Evolutionary conservation across 2,888 invertebrate genomes (phyloP).

Genomic region (Stratiomys singularior): DNA sequence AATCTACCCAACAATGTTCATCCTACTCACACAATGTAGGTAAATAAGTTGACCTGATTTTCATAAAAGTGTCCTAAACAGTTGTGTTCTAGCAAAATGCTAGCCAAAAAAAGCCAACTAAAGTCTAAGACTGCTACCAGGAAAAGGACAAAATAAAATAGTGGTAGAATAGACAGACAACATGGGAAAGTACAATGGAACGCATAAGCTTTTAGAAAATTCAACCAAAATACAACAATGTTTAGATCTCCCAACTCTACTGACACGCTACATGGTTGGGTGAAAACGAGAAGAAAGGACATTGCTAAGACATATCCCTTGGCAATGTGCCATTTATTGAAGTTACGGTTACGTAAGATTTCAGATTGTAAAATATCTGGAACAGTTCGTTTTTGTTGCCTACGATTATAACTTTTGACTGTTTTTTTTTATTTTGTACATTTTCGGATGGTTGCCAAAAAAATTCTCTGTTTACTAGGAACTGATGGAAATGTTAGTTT

Average conservation of each 20-base stretch:
- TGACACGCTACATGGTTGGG: slow-evolving; percentile 38
- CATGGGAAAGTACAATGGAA: slow-evolving; percentile 11
- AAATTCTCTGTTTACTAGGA: slow-evolving; percentile 43
- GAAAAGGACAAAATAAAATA: no score
- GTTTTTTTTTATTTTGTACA: slow-evolving; percentile 27
- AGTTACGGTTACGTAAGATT: slow-evolving; percentile 39
- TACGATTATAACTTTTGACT: slow-evolving; percentile 39
- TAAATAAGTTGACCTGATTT: background rate
- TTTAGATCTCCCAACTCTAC: slow-evolving; percentile 5
- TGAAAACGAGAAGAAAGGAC: slow-evolving; percentile 25
- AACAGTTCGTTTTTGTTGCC: slow-evolving; percentile 32
- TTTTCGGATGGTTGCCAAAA: slow-evolving; percentile 34
- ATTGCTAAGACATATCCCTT: slow-evolving; percentile 38
- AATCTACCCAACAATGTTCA: no score
- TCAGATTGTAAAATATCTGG: slow-evolving; percentile 35
- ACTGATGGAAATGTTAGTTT: no score
- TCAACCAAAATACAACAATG: background rate
- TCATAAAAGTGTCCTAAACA: background rate
- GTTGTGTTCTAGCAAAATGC: background rate
- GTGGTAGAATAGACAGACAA: no score
- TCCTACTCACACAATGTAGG: no score
- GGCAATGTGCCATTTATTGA: slow-evolving; percentile 37
- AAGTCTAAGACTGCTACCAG: no score
- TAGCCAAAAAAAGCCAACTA: no score
- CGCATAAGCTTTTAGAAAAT: background rate